Evolutionary conservation across 2,888 invertebrate species (phyloP).

Genomic region (Sceliomorpha sp.): DNA sequence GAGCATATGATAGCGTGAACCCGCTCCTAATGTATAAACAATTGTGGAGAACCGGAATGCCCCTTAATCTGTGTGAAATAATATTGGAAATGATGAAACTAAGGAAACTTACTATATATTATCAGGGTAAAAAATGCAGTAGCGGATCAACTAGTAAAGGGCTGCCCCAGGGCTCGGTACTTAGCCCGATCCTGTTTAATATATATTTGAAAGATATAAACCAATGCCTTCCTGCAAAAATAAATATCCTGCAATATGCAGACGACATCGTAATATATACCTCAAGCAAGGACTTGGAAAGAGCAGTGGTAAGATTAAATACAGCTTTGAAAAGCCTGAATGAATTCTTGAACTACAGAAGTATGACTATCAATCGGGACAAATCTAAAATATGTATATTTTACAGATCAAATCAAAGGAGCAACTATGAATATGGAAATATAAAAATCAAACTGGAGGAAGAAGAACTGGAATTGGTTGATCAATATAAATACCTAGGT

Average conservation of each 20-base stretch:
- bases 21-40: slow-evolving; percentile 4
- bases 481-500: background rate
- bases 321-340: background rate
- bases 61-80: background rate
- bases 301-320: background rate
- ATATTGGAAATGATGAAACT: slow-evolving; percentile 7
- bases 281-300: background rate
- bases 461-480: background rate
- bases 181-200: slow-evolving; percentile 1
- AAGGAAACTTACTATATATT: slow-evolving; percentile 1
- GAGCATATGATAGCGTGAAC: slow-evolving; percentile 16
- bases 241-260: slow-evolving; percentile 1
- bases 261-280: background rate
- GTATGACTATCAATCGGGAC: background rate
- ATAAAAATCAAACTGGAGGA: no score
- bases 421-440: no score
- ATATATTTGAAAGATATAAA: background rate
- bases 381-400: slow-evolving; percentile 1
- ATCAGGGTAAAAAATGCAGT: background rate
- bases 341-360: background rate
- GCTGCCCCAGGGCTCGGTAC: background rate
- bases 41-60: slow-evolving; percentile 4
- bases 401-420: background rate
- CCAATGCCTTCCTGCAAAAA: background rate
- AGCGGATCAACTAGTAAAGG: background rate